These are phyloP conservation scores for Cheumatopsyche charites DNA, from an alignment of 1,140 invertebrate species.

Conservation along the genomic window DNA sequence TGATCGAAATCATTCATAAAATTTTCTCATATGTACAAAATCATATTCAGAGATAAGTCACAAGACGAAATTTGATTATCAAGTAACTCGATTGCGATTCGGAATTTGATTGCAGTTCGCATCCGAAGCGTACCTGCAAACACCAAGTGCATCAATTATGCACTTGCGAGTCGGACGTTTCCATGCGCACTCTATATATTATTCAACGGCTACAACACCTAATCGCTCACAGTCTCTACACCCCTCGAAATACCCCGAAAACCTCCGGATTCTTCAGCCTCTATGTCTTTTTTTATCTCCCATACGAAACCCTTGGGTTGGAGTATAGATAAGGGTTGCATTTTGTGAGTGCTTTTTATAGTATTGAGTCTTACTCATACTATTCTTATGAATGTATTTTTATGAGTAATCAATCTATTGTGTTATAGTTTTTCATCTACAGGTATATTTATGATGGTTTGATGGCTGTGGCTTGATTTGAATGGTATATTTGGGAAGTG, in stretches of 20 bases:
- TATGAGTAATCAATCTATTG: too few relatives aligned
- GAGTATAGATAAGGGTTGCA: background rate
- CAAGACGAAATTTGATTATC: conserved; percentile 37
- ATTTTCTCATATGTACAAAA: too few relatives aligned
- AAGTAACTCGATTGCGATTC: conserved; percentile 30
- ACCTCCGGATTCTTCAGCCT: conserved; percentile 5
- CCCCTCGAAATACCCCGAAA: background rate
- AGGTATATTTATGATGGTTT: too few relatives aligned
- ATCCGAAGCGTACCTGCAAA: conserved; percentile 11
- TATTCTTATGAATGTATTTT: too few relatives aligned
- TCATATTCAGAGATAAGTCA: conserved; percentile 23
- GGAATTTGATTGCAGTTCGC: conserved; percentile 17
- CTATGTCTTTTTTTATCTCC: background rate
- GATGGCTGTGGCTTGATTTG: too few relatives aligned
- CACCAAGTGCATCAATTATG: conserved; percentile 34
- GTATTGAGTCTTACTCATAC: too few relatives aligned
- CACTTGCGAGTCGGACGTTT: conserved; percentile 8
- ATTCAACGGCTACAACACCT: conserved; percentile 43
- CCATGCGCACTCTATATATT: conserved; percentile 13
- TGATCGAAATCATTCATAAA: too few relatives aligned
- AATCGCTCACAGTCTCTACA: conserved; percentile 35
- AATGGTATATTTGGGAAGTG: too few relatives aligned
- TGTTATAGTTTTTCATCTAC: too few relatives aligned
- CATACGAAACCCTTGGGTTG: background rate
- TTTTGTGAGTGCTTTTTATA: too few relatives aligned